A percentile compares a stretch with the other conserved stretches of the same genome.
Conservation (phyloP, 2,113 vertebrate genomes). For the Circaetus cinerascens region DNA sequence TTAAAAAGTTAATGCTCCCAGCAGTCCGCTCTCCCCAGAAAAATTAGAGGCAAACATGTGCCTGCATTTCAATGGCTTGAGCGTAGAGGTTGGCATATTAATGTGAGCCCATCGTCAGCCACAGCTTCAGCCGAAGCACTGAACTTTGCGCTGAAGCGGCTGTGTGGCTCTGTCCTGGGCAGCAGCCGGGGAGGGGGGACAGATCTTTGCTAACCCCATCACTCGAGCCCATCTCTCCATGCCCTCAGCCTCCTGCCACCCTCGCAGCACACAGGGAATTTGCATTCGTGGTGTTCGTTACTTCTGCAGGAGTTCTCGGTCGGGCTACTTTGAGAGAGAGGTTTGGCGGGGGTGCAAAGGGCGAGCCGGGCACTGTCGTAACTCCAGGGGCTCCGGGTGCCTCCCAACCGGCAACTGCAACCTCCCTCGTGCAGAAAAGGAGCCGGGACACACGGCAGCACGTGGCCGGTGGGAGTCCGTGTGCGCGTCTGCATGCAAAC, state of each 20-base stretch:
- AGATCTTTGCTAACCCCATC: background rate
- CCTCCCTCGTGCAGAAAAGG: background rate
- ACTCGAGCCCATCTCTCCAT: rapidly evolving
- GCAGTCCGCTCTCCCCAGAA: background rate
- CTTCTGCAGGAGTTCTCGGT: background rate
- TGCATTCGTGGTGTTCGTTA: background rate
- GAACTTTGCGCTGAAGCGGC: background rate
- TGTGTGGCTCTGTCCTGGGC: background rate
- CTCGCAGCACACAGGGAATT: background rate
- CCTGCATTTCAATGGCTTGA: slow-evolving; percentile 16
- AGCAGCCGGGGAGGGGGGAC: background rate
- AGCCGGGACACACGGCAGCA: background rate
- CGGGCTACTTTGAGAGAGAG: background rate
- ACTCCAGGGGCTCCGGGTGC: background rate
- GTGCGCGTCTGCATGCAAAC: background rate
- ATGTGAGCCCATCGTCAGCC: background rate
- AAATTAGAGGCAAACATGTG: slow-evolving; percentile 21
- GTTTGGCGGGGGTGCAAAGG: background rate
- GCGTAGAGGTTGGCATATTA: background rate
- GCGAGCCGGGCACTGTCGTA: rapidly evolving
- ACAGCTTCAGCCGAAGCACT: background rate
- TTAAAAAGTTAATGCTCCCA: slow-evolving; percentile 17
- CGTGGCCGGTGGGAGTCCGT: rapidly evolving
- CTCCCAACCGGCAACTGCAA: background rate
- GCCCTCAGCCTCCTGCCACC: background rate